phyloP scores from a whole-genome alignment of 2,888 invertebrate genomes.

The Epistrophe eligans region DNA sequence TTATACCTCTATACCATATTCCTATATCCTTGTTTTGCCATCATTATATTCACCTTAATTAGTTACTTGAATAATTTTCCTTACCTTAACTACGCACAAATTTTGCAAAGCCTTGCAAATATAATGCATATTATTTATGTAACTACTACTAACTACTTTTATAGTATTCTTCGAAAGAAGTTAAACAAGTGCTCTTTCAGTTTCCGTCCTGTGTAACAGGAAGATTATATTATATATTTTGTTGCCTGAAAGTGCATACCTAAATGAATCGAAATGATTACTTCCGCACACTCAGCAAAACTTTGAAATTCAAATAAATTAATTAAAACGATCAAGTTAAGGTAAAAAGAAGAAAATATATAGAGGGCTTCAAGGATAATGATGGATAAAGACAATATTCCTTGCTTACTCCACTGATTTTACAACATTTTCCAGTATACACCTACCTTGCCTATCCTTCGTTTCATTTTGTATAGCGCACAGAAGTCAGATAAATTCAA shows the following conservation, averaged over 20 bases:
- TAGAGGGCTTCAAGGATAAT: conserved; percentile 17
- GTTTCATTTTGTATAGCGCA: too few species aligned
- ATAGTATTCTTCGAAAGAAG: neutral
- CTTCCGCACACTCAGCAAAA: conserved; percentile 25
- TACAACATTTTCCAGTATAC: neutral
- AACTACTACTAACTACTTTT: neutral
- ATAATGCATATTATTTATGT: too few species aligned
- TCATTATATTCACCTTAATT: too few species aligned
- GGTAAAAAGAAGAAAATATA: neutral
- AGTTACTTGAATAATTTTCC: too few species aligned
- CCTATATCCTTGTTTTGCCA: too few species aligned
- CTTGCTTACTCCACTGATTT: neutral
- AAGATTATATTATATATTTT: conserved; percentile 13
- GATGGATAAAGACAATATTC: neutral
- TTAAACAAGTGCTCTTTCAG: neutral
- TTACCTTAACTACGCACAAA: too few species aligned
- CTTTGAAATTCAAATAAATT: conserved; percentile 49
- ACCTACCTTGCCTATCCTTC: too few species aligned
- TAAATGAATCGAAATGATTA: conserved; percentile 46
- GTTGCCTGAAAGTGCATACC: conserved; percentile 1
- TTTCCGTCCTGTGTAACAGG: neutral
- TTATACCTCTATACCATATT: too few species aligned
- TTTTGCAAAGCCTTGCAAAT: too few species aligned
- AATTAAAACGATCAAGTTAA: conserved; percentile 42
- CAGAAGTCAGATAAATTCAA: conserved; percentile 30